Evolutionary conservation across 2,888 invertebrate species (phyloP), one percentile per base, ranked within the genome.

Genomic region (Tenthredo livida): DNA sequence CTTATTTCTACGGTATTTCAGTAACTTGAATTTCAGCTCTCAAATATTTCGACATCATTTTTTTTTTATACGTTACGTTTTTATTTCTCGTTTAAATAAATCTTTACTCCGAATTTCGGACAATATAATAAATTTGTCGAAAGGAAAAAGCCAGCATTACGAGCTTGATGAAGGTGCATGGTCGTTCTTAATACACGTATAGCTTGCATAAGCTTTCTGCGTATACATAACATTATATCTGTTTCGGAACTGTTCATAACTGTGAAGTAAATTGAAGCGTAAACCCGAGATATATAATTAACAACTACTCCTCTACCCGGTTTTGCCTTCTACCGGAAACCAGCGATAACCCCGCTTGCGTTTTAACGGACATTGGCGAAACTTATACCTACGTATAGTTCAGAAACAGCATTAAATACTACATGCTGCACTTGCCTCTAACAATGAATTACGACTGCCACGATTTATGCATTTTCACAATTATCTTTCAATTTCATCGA

Each of bases 221-320:
- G 21, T 21, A 25, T 40, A 47, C 25, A 33, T 2, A 33, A 25
- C 21, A 47, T 47, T 21, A 25, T 40, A 47, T 47, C 75, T 75
- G 75, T 40, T 47, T 47, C 21, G n/a, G 47, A 75, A 75, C 25
- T 47, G 47, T 75, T 25, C 47, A 47, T 75, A 75, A 75, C 29
- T 47, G 75, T 75, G 25, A 10, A 77, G 77, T 77, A 77, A 77
- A 50, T 77, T 77, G 77, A 77, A 77, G 77, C 77, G 77, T 50
- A 77, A 77, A 77, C 37, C 77, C n/a, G 77, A 77, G 77, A n/a
- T 77, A 73, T 67, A 67, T 67, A 67, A 29, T 67, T 29, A 67
- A 67, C 67, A 67, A 67, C 67, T 67, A 67, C 12, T 67, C 67
- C 29, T 67, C 33, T 67, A 67, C 67, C 3, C 61, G 67, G 67